phyloP scores from a whole-genome alignment of 2,113 vertebrate species.

The Gymnocephalus cernua region DNA sequence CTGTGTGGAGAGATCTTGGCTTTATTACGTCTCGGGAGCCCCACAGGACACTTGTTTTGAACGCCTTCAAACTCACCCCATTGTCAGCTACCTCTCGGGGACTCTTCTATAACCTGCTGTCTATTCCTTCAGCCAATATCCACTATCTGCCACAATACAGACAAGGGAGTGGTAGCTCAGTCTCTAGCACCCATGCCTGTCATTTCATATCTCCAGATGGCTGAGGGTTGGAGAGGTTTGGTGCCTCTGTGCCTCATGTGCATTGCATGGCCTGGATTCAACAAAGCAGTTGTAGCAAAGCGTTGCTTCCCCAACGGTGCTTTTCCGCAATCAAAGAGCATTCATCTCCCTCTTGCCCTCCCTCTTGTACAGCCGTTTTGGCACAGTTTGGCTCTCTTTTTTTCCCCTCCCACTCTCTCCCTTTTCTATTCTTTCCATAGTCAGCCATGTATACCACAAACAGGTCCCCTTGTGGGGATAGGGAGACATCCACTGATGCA shows the following conservation, averaged over 20 bases:
- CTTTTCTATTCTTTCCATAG: slow-evolving; percentile 20
- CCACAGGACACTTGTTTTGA: slow-evolving; percentile 34
- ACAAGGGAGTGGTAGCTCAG: slow-evolving; percentile 44
- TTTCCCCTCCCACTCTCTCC: slow-evolving; percentile 33
- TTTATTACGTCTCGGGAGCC: slow-evolving; percentile 23
- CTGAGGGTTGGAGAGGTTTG: slow-evolving; percentile 51
- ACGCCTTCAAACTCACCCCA: slow-evolving; percentile 35
- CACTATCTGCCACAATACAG: slow-evolving; percentile 43
- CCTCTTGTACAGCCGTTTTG: slow-evolving; percentile 62
- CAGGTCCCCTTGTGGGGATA: slow-evolving; percentile 28
- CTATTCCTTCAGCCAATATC: slow-evolving; percentile 33
- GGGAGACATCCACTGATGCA: slow-evolving; percentile 40
- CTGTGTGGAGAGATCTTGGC: slow-evolving; percentile 29
- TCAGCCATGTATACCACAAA: slow-evolving; percentile 43
- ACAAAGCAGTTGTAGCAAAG: slow-evolving; percentile 72
- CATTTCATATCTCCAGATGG: slow-evolving; percentile 78
- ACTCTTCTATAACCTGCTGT: slow-evolving; percentile 42
- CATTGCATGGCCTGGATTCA: slow-evolving; percentile 75
- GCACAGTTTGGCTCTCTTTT: slow-evolving; percentile 60
- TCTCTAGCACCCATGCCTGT: slow-evolving; percentile 49
- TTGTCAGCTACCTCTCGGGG: slow-evolving; percentile 55
- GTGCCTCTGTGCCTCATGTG: slow-evolving; percentile 59
- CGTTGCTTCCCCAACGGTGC: slow-evolving; percentile 66
- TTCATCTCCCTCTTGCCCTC: slow-evolving; percentile 71
- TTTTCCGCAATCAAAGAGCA: slow-evolving; percentile 76